Conservation (phyloP, 2,888 invertebrate species). For the Netelia virgata region DNA sequence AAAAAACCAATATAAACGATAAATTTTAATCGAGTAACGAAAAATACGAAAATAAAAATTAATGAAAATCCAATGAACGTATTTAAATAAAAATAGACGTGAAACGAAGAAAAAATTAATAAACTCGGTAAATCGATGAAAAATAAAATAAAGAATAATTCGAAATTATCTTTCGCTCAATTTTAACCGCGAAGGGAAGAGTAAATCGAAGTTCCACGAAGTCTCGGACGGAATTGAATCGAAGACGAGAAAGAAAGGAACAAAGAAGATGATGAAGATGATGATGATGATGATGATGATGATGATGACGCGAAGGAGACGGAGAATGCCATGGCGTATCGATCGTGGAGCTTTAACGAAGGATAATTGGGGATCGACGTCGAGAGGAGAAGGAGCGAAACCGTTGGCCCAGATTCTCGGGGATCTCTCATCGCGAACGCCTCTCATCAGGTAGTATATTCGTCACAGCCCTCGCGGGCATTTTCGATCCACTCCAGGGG, state of each 20-base stretch:
- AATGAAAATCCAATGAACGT: no score
- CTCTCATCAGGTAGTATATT: slow-evolving; percentile 41
- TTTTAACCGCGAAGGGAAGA: neutral
- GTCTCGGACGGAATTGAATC: slow-evolving; percentile 17
- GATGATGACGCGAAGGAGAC: slow-evolving; percentile 22
- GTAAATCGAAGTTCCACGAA: slow-evolving; percentile 15
- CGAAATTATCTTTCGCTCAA: no score
- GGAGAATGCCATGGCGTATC: slow-evolving; percentile 44
- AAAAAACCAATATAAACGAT: no score
- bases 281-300: slow-evolving; percentile 8
- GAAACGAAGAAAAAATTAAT: no score
- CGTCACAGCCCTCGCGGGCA: slow-evolving; percentile 25
- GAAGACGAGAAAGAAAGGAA: neutral
- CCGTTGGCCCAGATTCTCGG: slow-evolving; percentile 50
- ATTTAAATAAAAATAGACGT: no score
- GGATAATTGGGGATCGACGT: slow-evolving; percentile 57
- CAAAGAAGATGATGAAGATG: neutral
- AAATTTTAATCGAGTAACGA: no score
- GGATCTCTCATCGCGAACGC: neutral
- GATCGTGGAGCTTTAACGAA: slow-evolving; percentile 49
- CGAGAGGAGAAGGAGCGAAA: slow-evolving; percentile 47
- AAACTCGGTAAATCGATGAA: no score
- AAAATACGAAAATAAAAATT: no score
- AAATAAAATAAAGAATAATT: no score
- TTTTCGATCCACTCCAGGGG: neutral